Percentiles rank a stretch among this genome's conserved stretches.
Evolutionary conservation across 2,797 vertebrate species (phyloP).

Genomic region (Mormyrus proboscirostris): DNA sequence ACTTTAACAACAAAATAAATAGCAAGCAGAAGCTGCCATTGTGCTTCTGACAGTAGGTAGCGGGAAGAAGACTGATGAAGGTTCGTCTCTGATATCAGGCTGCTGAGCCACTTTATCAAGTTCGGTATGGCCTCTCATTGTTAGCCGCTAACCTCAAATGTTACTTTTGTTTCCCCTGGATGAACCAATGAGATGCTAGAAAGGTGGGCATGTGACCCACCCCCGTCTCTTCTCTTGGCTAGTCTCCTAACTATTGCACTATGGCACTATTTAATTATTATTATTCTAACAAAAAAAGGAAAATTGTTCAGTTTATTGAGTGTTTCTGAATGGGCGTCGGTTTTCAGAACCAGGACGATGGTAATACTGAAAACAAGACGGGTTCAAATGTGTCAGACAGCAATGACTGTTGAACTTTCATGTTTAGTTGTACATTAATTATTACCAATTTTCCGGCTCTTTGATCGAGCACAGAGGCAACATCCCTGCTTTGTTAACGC

Average conservation of each 20-base stretch:
- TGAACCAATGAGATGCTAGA: neutral
- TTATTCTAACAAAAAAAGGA: neutral
- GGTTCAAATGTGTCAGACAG: neutral
- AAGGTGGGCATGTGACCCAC: neutral
- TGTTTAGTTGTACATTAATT: constrained; percentile 8
- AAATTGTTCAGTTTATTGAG: neutral
- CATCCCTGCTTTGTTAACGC: neutral
- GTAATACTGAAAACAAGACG: neutral
- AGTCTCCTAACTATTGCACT: neutral
- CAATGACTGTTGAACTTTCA: neutral
- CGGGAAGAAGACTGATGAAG: constrained; percentile 43
- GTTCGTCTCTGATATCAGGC: neutral
- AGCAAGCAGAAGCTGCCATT: constrained; percentile 29
- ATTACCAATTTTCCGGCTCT: neutral
- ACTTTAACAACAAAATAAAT: constrained; percentile 10
- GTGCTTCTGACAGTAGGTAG: constrained; percentile 38
- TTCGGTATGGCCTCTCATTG: constrained; percentile 18
- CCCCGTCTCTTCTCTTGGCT: neutral
- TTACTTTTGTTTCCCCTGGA: neutral
- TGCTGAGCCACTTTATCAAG: constrained; percentile 24
- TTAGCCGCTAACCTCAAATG: constrained; percentile 34
- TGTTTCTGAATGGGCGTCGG: neutral
- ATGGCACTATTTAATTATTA: neutral
- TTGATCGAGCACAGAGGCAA: constrained; percentile 24
- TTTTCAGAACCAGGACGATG: neutral